Evolutionary conservation across 1,140 invertebrate species (phyloP), one percentile per base, ranked within the genome.

Genomic region (Harlomillsia oculata): DNA sequence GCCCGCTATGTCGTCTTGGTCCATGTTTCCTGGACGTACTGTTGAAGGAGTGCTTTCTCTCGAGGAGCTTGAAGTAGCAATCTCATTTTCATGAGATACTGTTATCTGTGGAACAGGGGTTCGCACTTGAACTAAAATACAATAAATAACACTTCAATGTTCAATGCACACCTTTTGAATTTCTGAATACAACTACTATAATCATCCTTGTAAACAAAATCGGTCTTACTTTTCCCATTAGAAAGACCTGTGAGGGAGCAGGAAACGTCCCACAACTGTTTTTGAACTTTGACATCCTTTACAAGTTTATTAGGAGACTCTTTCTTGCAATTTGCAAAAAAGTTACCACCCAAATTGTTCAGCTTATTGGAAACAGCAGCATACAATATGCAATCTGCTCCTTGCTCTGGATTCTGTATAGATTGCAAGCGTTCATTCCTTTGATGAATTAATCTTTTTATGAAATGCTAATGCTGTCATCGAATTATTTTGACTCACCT

Each of bases 301-400:
- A 34, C 54, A 34, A 36, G 11, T 0, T 16, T 1, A 2, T 11
- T 8, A 14, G 32, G 30, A 8, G 32, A 48, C 5, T 21, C 6
- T 32, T 48, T 43, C 18, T 54, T 45, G 25, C 45, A 44, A 29
- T 62, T 62, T 8, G 51, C 56, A 41, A 54, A 52, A 26, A 58
- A 62, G 5, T 1, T 16, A 16, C 60, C 60, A 41, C 60, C 60
- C 23, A 76, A 73, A 1, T 78, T 76, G 71, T 87, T 80, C 16
- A 89, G 69, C 18, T 79, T 72, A 41, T 79, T 74, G 40, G 82
- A 82, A 9, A 90, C 74, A 64, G 84, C 83, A 13, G 83, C 79
- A 72, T 82, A 82, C 1, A 86, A 72, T 32, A 88, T 77, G 0
- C 83, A 76, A 26, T 78, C 77, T 1, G 89, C 84, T 16, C 88